phyloP scores from a whole-genome alignment of 2,113 vertebrate species.

The Zapornia atra region DNA sequence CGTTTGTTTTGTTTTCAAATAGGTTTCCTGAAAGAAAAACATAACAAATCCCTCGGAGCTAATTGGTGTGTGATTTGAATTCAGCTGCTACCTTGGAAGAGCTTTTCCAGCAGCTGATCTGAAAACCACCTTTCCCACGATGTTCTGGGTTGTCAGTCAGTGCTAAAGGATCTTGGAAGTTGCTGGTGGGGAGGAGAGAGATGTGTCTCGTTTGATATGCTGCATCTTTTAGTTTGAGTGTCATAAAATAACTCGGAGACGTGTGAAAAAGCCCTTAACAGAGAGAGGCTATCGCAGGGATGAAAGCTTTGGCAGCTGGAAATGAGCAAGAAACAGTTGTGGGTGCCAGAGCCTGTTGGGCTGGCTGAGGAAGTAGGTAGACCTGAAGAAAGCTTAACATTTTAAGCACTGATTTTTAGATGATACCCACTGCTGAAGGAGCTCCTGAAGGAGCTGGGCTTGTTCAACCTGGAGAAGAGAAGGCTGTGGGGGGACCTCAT shows the following conservation, averaged over 20 bases:
- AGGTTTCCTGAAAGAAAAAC: slow-evolving; percentile 54
- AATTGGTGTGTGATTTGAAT: slow-evolving; percentile 62
- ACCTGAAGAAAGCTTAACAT: neutral
- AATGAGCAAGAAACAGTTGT: neutral
- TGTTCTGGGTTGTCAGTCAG: neutral
- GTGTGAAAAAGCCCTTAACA: neutral
- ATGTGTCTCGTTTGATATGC: neutral
- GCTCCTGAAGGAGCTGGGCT: neutral
- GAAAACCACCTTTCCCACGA: slow-evolving; percentile 25
- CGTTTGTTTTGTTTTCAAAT: slow-evolving; percentile 50
- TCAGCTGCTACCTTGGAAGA: slow-evolving; percentile 51
- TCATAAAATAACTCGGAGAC: neutral
- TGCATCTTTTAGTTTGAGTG: neutral
- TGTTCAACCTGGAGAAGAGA: no score
- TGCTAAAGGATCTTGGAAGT: neutral
- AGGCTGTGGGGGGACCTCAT: no score
- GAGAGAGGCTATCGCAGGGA: neutral
- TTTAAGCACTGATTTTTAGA: neutral
- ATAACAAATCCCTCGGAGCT: slow-evolving; percentile 55
- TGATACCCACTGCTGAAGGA: neutral
- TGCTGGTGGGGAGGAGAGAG: neutral
- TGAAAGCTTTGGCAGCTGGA: neutral
- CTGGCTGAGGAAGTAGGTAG: neutral
- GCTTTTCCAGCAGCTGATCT: slow-evolving; percentile 44
- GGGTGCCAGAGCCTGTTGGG: neutral